Evolutionary conservation across 2,888 invertebrate genomes (phyloP), one percentile per base, ranked within the genome.

Genomic region (Tipula vernalis): DNA sequence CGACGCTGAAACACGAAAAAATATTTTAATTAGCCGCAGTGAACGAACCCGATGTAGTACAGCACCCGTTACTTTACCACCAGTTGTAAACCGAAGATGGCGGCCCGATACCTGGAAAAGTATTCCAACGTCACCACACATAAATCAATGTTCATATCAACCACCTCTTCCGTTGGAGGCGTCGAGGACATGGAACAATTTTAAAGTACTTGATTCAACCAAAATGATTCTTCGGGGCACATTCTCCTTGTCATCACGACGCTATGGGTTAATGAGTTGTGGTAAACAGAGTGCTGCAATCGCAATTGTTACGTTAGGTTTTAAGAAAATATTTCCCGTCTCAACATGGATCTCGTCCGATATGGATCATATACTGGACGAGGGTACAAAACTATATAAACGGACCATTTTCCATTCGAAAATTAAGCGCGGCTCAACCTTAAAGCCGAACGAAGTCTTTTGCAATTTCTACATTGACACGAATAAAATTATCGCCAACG

Each of bases 381-480:
- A 87, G 2, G 88, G 88, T n/a, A 87, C 88, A 18, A 87, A 88
- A 83, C 36, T 89, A n/a, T 88, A 88, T 86, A 86, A 87, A 5
- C 42, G 44, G 1, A 44, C 44, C 4, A 44, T 28, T 28, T 4
- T 71, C 57, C 84, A 51, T 84, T 18, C 47, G 13, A 88, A 88
- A 47, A 47, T 88, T 2, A 87, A 88, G 51, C 18, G 71, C 5
- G 87, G 87, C 15, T 87, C 88, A 84, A 86, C 44, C 36, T 71
- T 89, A 15, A 88, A 87, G 8, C 88, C 88, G n/a, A 86, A 88
- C 51, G 88, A 89, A 44, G 88, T 89, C 0, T 88, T 87, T 86
- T 88, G 88, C 3, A 88, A 87, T 39, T 88, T 89, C 84, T 87
- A 88, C 71, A 86, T 89, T 13, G 88, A 87, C 83, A 39, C 13